These are phyloP conservation scores for Cranoglanis bouderius DNA, from an alignment of 2,113 vertebrate genomes.

Conservation along the genomic window DNA sequence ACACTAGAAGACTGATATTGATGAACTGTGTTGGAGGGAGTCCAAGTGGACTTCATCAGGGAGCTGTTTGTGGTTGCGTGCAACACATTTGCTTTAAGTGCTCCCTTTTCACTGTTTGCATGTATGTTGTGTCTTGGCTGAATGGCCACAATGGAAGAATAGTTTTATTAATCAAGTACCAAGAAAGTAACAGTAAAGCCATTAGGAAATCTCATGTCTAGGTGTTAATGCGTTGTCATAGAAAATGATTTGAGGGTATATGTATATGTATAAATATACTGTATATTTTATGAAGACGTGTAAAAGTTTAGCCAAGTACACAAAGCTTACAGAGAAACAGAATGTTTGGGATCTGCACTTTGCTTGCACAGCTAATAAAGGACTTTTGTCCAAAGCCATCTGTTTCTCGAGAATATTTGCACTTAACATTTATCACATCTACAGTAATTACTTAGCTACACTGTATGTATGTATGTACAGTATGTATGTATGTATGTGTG, in stretches of 20 bases:
- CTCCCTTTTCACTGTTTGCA: neutral
- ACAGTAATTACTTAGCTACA: neutral
- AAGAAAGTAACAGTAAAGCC: neutral
- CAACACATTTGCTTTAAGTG: neutral
- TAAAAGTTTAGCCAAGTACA: neutral
- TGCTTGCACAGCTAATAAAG: neutral
- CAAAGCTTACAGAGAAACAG: neutral
- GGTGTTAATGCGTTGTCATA: neutral
- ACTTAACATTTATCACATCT: neutral
- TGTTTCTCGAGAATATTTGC: neutral
- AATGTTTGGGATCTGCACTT: neutral
- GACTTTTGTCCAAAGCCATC: too few species aligned
- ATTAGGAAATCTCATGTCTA: neutral
- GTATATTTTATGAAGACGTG: neutral
- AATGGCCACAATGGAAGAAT: neutral
- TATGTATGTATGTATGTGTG: neutral
- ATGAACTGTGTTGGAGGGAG: slow-evolving; percentile 38
- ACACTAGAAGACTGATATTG: slow-evolving; percentile 41
- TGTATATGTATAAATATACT: neutral
- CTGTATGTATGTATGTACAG: neutral
- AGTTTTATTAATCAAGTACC: neutral
- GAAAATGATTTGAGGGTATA: slow-evolving; percentile 9
- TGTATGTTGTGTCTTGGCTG: slow-evolving; percentile 1
- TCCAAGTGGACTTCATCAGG: slow-evolving; percentile 12
- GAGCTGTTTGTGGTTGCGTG: neutral